Percentiles rank a stretch among this genome's conserved stretches.
These are phyloP conservation scores for Hyperopisus bebe DNA, from an alignment of 2,113 vertebrate genomes.

Conservation along the genomic window DNA sequence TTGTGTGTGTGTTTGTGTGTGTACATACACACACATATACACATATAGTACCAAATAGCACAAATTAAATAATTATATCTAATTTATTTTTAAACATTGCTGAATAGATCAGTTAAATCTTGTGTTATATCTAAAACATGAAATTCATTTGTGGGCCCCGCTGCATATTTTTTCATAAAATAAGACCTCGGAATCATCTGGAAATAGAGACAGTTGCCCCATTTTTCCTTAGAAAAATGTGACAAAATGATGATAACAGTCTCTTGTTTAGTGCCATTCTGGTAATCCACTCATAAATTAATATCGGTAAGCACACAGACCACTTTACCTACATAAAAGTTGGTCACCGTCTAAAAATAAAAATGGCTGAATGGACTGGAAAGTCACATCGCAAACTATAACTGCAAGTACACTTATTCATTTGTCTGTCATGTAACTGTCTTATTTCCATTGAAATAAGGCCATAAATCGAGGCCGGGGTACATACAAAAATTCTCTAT, in stretches of 20 bases:
- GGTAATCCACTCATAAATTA: neutral
- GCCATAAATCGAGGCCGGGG: neutral
- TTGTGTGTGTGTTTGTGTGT: too few species aligned
- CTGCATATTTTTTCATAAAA: neutral
- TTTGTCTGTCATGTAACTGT: neutral
- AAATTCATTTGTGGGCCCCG: neutral
- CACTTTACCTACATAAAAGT: neutral
- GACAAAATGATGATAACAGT: neutral
- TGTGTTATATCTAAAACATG: neutral
- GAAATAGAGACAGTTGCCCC: neutral
- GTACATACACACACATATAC: neutral
- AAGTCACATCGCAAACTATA: neutral
- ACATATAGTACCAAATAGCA: neutral
- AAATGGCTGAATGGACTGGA: constrained; percentile 8
- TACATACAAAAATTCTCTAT: neutral
- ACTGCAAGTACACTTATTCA: neutral
- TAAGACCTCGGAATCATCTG: neutral
- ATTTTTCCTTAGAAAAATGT: neutral
- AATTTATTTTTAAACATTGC: neutral
- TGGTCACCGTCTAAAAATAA: neutral
- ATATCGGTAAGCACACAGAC: neutral
- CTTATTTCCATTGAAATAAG: neutral
- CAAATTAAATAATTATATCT: neutral
- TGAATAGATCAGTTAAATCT: neutral
- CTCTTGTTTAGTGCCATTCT: neutral